Percentiles rank a stretch among this genome's conserved stretches.
phyloP scores from a whole-genome alignment of 2,797 vertebrate genomes.

The Scomberomorus guttatus region DNA sequence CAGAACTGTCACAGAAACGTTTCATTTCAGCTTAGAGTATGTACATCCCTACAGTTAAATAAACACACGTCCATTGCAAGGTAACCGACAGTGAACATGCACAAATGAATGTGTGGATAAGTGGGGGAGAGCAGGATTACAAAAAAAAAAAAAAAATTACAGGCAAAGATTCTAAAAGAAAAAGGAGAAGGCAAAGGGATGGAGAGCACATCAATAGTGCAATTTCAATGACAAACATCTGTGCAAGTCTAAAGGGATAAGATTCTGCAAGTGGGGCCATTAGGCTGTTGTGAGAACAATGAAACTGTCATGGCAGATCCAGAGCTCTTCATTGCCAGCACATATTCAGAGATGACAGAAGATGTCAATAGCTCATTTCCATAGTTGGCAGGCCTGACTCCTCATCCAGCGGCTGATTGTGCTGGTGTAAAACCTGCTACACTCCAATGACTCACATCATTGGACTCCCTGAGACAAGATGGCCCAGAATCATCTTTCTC shows the following conservation, averaged over 20 bases:
- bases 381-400: slow-evolving; percentile 56
- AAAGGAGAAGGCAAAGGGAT: slow-evolving; percentile 19
- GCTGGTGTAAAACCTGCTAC: slow-evolving; percentile 69
- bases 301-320: slow-evolving; percentile 67
- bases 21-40: slow-evolving; percentile 36
- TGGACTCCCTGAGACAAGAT: slow-evolving; percentile 65
- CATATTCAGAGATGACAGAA: slow-evolving; percentile 65
- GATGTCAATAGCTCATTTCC: slow-evolving; percentile 82
- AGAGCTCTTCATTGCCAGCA: slow-evolving; percentile 63
- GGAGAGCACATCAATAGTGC: slow-evolving; percentile 52
- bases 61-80: slow-evolving; percentile 9
- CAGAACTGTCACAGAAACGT: slow-evolving; percentile 37
- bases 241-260: slow-evolving; percentile 44
- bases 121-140: slow-evolving; percentile 25
- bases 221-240: slow-evolving; percentile 64
- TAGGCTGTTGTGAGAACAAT: slow-evolving; percentile 70
- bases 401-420: slow-evolving; percentile 68
- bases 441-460: slow-evolving; percentile 79
- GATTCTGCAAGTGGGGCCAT: slow-evolving; percentile 54
- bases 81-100: not conserved
- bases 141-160: slow-evolving; percentile 13
- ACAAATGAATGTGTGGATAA: not conserved
- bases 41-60: slow-evolving; percentile 16
- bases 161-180: slow-evolving; percentile 7
- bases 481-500: slow-evolving; percentile 67